Conservation (phyloP, 2,113 vertebrate genomes). For the Toxostoma redivivum region DNA sequence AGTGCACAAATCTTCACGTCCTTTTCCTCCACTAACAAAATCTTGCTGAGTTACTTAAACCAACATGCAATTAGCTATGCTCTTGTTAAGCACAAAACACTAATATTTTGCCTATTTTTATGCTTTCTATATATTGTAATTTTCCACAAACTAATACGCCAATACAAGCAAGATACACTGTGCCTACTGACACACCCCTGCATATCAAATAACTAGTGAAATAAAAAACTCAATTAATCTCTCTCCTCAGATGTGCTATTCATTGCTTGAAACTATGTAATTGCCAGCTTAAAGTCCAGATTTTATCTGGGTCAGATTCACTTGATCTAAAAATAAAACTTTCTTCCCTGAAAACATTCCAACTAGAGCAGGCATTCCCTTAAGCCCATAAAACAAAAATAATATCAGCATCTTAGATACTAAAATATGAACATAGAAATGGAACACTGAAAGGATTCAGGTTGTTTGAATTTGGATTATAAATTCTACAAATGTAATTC, state of each 20-base stretch:
- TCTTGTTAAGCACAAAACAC: background rate
- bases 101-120: background rate
- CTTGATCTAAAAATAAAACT: conserved; percentile 8
- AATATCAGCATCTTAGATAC: background rate
- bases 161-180: background rate
- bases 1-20: background rate
- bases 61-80: background rate
- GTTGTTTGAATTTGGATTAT: background rate
- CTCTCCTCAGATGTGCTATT: background rate
- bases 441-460: background rate
- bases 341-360: background rate
- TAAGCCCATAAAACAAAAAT: background rate
- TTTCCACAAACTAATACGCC: background rate
- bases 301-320: background rate
- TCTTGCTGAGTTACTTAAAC: background rate
- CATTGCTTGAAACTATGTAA: background rate
- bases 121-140: background rate
- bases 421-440: background rate
- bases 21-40: background rate
- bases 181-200: background rate
- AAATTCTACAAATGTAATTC: background rate
- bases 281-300: background rate
- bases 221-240: background rate
- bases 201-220: background rate
- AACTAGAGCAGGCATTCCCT: background rate